Base-by-base conservation (phyloP, 1,140 invertebrate genomes). In the Pogonomyrmex californicus region DNA sequence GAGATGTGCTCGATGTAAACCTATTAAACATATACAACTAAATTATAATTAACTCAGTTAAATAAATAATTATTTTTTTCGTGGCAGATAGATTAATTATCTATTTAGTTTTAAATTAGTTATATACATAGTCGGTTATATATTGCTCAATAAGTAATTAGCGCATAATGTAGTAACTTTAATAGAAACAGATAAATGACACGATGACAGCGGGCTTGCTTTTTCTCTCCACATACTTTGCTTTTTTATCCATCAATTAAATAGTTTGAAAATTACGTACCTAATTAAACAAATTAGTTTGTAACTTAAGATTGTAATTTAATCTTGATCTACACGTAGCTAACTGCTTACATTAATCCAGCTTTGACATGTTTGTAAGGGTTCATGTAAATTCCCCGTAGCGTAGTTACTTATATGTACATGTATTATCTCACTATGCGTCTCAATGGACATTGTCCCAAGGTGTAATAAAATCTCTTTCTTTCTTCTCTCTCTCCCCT, bases 341-440 rank as follows among this genome's bases (percentile, higher is more conserved):
- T 47, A 71, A 36, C 23, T 73, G 41, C 30, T 60, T 60, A 47
- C 54, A 82, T 75, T 75, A 83, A 83, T 83, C 79, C 33, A 83
- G 68, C 66, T 83, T 83, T 83, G 79, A 75, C 68, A 60, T 60
- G 30, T 83, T 75, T 36, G 54, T 71, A n/a, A 36, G 30, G 41
- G 41, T 41, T 83, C 79, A 36, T 49, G 68, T 60, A 83, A 83
- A 83, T 83, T 83, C 41, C 68, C 68, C 23, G 68, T 49, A 38
- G 68, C n/a, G 36, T 36, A 83, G 54, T 83, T 73, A 41, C 68
- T 82, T 83, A 75, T 70, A 75, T 49, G 30, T 60, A 41, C 44
- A 60, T 71, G 41, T 82, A 73, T 73, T 60, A 83, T 82, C 79
- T 81, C 51, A 41, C 17, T 23, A 4, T n/a, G 17, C 63, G 5